Conservation (phyloP, 2,888 invertebrate genomes). For the Horisme vitalbata region DNA sequence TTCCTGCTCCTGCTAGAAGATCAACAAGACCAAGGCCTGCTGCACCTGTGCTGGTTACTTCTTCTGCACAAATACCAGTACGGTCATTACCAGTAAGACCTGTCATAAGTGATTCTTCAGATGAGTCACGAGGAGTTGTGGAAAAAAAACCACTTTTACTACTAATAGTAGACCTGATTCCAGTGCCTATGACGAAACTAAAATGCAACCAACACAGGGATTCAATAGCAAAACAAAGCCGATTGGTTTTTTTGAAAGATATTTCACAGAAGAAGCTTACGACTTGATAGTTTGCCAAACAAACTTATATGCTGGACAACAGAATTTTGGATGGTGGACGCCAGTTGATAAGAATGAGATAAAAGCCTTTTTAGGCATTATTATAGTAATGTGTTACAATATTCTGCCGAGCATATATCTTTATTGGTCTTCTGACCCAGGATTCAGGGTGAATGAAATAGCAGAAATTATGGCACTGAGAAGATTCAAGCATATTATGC, state of each 20-base stretch:
- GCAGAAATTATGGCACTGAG: background rate
- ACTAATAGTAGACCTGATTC: background rate
- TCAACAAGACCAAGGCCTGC: conserved; percentile 8
- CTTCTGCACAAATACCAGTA: conserved; percentile 12
- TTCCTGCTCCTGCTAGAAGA: conserved; percentile 11
- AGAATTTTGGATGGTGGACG: background rate
- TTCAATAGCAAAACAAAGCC: conserved; percentile 22
- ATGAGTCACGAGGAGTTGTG: conserved; percentile 12
- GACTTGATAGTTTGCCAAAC: conserved; percentile 19
- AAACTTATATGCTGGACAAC: conserved; percentile 5
- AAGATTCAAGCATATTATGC: background rate
- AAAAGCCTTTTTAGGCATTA: conserved; percentile 8
- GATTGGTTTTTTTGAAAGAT: conserved; percentile 20
- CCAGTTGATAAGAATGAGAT: conserved; percentile 21
- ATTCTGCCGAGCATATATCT: background rate
- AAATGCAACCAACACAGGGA: conserved; percentile 12
- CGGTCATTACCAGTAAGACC: conserved; percentile 9
- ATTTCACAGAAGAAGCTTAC: conserved; percentile 16
- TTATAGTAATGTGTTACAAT: background rate
- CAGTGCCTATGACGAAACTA: conserved; percentile 9
- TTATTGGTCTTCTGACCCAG: background rate
- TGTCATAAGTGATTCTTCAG: conserved; percentile 10
- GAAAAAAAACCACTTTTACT: conserved; percentile 7
- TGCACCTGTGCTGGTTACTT: conserved; percentile 11
- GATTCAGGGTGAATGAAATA: background rate